phyloP scores from a whole-genome alignment of 2,797 vertebrate genomes.

The Chloroceryle inda region DNA sequence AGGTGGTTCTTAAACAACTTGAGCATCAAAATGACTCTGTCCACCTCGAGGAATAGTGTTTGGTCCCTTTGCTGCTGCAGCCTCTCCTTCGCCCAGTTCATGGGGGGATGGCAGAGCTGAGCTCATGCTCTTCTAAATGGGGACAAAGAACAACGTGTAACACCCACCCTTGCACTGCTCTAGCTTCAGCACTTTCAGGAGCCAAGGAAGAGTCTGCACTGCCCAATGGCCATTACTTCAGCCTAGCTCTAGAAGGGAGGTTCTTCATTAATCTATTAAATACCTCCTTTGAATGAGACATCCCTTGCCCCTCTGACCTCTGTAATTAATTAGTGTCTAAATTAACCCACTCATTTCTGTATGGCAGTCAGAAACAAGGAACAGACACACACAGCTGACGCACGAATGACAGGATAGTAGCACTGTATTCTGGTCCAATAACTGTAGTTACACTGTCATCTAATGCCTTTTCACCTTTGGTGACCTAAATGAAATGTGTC shows the following conservation, averaged over 20 bases:
- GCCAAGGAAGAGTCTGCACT: background rate
- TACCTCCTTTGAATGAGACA: rapidly evolving
- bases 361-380: too few species aligned
- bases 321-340: background rate
- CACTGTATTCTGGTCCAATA: too few species aligned
- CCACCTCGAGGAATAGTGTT: rapidly evolving
- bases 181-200: too few species aligned
- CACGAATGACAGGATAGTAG: too few species aligned
- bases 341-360: background rate
- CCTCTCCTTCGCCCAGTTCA: rapidly evolving
- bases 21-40: background rate
- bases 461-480: too few species aligned
- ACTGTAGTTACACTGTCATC: too few species aligned
- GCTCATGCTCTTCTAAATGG: rapidly evolving
- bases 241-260: background rate
- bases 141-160: too few species aligned
- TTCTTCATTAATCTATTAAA: background rate
- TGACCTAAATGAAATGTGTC: too few species aligned
- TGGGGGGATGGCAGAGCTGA: background rate
- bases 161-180: too few species aligned
- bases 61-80: background rate
- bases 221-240: rapidly evolving
- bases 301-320: background rate
- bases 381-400: too few species aligned
- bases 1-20: background rate